Evolutionary conservation across 2,113 vertebrate species (phyloP).

Genomic region (Balaeniceps rex): DNA sequence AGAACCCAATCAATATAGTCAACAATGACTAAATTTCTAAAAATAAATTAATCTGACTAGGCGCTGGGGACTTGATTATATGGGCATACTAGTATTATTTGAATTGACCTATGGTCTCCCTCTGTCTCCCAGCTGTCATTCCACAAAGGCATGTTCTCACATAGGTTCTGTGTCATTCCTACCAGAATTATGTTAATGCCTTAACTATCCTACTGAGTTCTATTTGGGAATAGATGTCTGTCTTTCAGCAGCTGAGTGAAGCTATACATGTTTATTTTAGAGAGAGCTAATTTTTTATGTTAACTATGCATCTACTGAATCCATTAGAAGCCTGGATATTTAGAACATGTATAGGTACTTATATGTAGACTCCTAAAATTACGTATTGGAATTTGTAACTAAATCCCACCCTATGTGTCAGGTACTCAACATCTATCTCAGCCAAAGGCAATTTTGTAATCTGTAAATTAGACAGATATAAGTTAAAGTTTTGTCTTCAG

Average conservation of each 20-base stretch:
- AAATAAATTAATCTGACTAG: background rate
- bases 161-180: background rate
- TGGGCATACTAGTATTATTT: background rate
- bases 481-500: background rate
- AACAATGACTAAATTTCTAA: background rate
- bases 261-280: background rate
- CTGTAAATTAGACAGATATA: background rate
- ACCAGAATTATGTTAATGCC: background rate
- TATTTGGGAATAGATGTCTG: background rate
- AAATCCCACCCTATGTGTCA: background rate
- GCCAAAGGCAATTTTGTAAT: background rate
- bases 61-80: background rate
- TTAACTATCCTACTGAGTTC: background rate
- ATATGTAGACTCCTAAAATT: background rate
- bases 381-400: background rate
- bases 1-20: background rate
- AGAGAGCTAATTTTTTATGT: background rate
- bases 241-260: background rate
- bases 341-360: background rate
- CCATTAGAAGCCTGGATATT: background rate
- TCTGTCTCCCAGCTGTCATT: background rate
- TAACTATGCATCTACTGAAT: background rate
- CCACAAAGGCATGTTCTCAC: background rate
- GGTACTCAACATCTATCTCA: background rate
- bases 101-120: background rate